Conservation (phyloP, 2,113 vertebrate genomes). For the Loxodonta africana region DNA sequence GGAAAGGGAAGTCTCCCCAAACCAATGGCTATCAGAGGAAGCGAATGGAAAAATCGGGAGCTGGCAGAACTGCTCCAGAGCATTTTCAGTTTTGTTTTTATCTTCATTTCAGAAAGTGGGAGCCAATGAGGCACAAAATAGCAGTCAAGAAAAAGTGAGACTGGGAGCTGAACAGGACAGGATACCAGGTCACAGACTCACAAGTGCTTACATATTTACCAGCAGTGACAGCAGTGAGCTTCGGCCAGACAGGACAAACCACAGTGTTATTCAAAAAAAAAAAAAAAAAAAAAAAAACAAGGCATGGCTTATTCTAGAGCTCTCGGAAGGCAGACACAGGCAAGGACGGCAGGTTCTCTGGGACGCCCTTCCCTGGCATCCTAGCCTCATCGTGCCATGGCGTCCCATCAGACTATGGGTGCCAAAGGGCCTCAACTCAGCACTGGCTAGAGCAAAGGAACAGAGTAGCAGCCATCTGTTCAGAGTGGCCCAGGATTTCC, state of each 20-base stretch:
- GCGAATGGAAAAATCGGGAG: constrained; percentile 91
- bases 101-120: constrained; percentile 78
- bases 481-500: neutral
- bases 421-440: neutral
- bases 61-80: constrained; percentile 84
- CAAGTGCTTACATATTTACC: neutral
- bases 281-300: too few relatives aligned
- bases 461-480: neutral
- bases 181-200: neutral
- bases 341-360: neutral
- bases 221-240: neutral
- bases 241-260: neutral
- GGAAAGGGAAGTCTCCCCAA: constrained; percentile 96
- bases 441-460: neutral
- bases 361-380: constrained; percentile 2
- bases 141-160: constrained; percentile 55
- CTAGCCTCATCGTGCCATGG: neutral
- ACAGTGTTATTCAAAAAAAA: neutral
- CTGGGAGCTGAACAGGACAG: constrained; percentile 6
- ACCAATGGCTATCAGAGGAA: constrained; percentile 94
- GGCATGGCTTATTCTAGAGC: neutral
- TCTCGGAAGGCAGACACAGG: neutral
- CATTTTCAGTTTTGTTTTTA: constrained; percentile 86
- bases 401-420: neutral
- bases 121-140: constrained; percentile 53